Percentiles rank a stretch among this genome's conserved stretches.
Evolutionary conservation across 92 coral and sea anemone genomes (phyloP).

Genomic region (Plumapathes pennacea): DNA sequence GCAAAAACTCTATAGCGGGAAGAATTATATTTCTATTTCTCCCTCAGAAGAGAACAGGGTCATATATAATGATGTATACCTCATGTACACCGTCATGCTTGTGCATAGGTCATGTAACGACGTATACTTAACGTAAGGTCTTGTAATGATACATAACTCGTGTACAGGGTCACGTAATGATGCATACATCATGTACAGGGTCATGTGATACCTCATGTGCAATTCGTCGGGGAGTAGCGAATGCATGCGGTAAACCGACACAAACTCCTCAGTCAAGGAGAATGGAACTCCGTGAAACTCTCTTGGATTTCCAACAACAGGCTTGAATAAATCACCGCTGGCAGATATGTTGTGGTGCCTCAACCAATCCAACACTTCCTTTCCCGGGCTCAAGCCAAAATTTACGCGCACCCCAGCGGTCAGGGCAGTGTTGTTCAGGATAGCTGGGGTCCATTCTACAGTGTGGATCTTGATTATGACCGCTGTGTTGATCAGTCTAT

Average conservation of each 20-base stretch:
- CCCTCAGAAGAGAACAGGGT: too few species aligned
- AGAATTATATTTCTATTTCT: too few species aligned
- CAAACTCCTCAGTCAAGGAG: constrained; percentile 82
- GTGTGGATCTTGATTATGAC: constrained; percentile 75
- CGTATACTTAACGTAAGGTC: too few species aligned
- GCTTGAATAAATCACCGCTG: constrained; percentile 29
- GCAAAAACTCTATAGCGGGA: too few species aligned
- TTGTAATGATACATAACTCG: too few species aligned
- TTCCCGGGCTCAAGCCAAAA: constrained; percentile 73
- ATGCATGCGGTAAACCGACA: constrained; percentile 83
- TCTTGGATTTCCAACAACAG: constrained; percentile 60
- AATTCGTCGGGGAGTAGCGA: constrained; percentile 68
- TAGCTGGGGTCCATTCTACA: constrained; percentile 85
- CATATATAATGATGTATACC: too few species aligned
- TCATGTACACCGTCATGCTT: too few species aligned
- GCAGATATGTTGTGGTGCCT: constrained; percentile 17
- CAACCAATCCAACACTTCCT: constrained; percentile 60
- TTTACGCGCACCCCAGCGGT: constrained; percentile 63
- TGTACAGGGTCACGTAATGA: too few species aligned
- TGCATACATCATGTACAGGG: too few species aligned
- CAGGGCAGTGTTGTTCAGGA: constrained; percentile 67
- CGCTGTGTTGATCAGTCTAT: constrained; percentile 72
- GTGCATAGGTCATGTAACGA: too few species aligned
- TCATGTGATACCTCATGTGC: constrained; percentile 27
- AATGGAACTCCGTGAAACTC: constrained; percentile 57